Conservation (phyloP, 2,113 vertebrate genomes). For the Nansenia antarctica region DNA sequence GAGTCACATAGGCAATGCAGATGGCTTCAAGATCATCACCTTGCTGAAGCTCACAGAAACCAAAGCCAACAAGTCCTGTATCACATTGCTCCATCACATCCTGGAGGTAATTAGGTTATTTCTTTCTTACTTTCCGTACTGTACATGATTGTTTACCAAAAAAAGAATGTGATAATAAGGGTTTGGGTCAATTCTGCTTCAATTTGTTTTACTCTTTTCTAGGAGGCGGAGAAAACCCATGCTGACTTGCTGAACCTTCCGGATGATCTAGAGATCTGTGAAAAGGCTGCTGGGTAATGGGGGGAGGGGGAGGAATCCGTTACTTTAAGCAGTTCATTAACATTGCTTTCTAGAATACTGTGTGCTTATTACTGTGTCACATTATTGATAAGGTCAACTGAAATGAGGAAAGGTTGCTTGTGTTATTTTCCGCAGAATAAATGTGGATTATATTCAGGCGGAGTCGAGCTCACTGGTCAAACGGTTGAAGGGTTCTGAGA, state of each 20-base stretch:
- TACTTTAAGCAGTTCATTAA: no score
- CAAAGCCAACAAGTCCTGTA: slow-evolving; percentile 90
- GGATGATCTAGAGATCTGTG: slow-evolving; percentile 81
- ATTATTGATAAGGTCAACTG: no score
- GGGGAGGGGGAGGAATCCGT: no score
- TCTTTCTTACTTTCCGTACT: no score
- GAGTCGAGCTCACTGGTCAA: slow-evolving; percentile 76
- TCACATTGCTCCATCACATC: slow-evolving; percentile 90
- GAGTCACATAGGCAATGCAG: slow-evolving; percentile 92
- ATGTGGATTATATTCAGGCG: slow-evolving; percentile 76
- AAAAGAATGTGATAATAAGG: no score
- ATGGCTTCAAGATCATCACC: slow-evolving; percentile 91
- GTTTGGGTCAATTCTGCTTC: no score
- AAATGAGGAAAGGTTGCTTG: no score
- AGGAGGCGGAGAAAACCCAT: slow-evolving; percentile 84
- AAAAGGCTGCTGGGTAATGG: slow-evolving; percentile 85
- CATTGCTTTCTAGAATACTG: no score
- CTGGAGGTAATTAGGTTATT: no score
- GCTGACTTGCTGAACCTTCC: slow-evolving; percentile 85
- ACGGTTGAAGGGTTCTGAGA: slow-evolving; percentile 72
- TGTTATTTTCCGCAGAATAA: slow-evolving; percentile 79
- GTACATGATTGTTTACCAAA: no score
- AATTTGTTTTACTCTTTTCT: slow-evolving; percentile 51
- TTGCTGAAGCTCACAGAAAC: slow-evolving; percentile 91
- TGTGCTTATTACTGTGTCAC: no score